These are phyloP conservation scores for Coregonus sp. DNA, from an alignment of 2,797 vertebrate species.

Conservation along the genomic window DNA sequence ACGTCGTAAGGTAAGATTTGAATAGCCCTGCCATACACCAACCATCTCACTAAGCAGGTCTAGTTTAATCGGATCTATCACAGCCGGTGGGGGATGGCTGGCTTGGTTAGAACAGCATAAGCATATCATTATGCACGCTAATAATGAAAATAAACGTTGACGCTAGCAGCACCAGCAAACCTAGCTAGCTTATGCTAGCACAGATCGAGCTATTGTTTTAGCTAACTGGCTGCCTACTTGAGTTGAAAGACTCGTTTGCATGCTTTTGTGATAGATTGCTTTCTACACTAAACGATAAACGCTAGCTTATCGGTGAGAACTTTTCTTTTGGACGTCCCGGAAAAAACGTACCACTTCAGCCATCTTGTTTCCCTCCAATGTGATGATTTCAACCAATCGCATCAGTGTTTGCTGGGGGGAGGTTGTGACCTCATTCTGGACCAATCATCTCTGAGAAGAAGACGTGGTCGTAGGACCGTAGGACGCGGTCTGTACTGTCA, in stretches of 20 bases:
- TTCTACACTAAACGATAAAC: neutral
- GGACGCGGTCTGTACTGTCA: too few species aligned
- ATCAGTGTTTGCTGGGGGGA: neutral
- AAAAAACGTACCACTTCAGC: conserved; percentile 23
- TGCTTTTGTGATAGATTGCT: neutral
- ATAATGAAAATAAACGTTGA: too few species aligned
- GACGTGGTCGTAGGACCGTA: too few species aligned
- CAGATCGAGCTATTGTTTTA: neutral
- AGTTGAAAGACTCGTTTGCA: neutral
- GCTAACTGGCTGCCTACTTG: neutral
- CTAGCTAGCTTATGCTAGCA: neutral
- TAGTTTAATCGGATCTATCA: too few species aligned
- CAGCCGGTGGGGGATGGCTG: too few species aligned
- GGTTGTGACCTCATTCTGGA: neutral
- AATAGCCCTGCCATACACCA: too few species aligned
- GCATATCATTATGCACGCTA: too few species aligned
- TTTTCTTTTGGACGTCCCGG: neutral
- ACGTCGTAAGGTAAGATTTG: too few species aligned
- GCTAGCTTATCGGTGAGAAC: neutral
- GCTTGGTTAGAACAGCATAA: too few species aligned
- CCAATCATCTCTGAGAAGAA: neutral
- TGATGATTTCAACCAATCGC: neutral
- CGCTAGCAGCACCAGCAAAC: too few species aligned
- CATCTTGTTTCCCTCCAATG: conserved; percentile 19
- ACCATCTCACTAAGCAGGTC: too few species aligned